Conservation (phyloP, 2,888 invertebrate species). For the Creontiades dilutus region DNA sequence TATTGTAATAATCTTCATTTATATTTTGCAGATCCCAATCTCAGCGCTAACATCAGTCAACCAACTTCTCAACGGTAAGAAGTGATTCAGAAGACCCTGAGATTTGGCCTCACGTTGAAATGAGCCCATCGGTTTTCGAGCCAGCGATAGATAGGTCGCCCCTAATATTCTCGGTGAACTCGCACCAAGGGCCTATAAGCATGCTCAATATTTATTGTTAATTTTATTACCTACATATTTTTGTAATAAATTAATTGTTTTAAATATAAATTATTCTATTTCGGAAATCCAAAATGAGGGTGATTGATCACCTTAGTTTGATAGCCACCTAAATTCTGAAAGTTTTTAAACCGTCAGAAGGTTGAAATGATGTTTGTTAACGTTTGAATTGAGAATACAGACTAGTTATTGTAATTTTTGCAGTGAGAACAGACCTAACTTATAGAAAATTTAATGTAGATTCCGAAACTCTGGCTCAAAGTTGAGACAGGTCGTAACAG, state of each 20-base stretch:
- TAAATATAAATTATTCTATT: background rate
- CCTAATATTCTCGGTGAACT: slow-evolving; percentile 1
- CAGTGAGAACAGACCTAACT: no score
- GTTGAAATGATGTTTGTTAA: background rate
- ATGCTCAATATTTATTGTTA: slow-evolving; percentile 1
- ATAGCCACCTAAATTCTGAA: background rate
- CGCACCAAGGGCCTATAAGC: background rate
- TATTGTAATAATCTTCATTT: background rate
- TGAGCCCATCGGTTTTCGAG: slow-evolving; percentile 1
- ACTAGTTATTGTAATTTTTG: background rate
- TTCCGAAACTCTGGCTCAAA: no score
- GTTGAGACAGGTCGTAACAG: no score
- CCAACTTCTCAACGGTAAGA: slow-evolving; percentile 76
- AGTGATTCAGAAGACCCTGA: background rate
- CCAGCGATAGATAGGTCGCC: background rate
- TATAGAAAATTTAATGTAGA: no score
- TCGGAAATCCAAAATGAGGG: no score
- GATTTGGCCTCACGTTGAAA: background rate
- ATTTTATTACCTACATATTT: background rate
- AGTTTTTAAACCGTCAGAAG: background rate
- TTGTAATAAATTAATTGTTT: slow-evolving; percentile 2
- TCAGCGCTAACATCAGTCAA: slow-evolving; percentile 76
- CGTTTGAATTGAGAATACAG: background rate
- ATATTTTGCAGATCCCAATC: slow-evolving; percentile 76
- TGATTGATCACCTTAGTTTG: no score